phyloP scores from a whole-genome alignment of 2,797 vertebrate genomes.

The Aphelocoma californica region DNA sequence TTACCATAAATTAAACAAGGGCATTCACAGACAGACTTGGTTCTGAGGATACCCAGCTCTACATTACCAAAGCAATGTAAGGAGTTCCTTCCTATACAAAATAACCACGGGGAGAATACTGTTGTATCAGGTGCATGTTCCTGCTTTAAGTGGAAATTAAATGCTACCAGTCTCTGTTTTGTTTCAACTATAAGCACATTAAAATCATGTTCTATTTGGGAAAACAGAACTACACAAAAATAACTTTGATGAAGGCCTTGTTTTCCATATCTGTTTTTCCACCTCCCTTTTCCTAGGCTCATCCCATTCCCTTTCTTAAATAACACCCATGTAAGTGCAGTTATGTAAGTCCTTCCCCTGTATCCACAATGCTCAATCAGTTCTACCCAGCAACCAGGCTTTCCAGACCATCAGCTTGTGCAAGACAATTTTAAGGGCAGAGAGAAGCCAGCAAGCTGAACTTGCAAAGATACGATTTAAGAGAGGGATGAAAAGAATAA shows the following conservation, averaged over 20 bases:
- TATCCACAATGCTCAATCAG: background rate
- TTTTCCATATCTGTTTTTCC: background rate
- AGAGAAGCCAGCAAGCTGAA: background rate
- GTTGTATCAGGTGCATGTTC: background rate
- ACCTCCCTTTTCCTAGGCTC: background rate
- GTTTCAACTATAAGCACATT: background rate
- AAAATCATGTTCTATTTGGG: background rate
- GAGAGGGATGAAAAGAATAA: background rate
- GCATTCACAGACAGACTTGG: background rate
- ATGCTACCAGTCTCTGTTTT: background rate
- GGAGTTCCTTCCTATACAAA: background rate
- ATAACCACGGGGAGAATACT: background rate
- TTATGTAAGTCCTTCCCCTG: background rate
- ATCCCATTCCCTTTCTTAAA: background rate
- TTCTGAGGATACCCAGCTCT: background rate
- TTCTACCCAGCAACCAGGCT: background rate
- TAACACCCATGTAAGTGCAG: background rate
- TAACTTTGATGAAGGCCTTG: background rate
- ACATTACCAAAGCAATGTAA: background rate
- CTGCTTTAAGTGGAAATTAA: background rate
- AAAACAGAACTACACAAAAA: background rate
- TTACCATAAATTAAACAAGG: fast-evolving
- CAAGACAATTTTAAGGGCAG: background rate
- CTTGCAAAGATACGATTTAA: background rate
- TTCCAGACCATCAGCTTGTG: background rate